Conservation (phyloP, 2,797 vertebrate species). For the Apogon hyalosoma region DNA sequence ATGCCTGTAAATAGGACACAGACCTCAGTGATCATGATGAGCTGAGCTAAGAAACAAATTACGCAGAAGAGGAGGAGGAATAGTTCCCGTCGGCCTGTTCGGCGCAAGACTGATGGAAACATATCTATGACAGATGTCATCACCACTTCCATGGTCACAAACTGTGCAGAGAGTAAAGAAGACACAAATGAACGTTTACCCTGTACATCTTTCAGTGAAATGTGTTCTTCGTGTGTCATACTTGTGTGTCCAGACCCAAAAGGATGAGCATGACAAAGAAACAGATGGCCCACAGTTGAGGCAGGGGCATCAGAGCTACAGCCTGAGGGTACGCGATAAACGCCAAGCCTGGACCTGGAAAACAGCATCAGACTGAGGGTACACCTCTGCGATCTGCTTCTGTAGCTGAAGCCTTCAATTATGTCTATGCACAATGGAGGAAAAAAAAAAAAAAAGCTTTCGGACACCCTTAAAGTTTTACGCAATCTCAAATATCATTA, state of each 20-base stretch:
- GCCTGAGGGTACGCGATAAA: constrained; percentile 93
- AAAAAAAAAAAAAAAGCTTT: too few relatives aligned
- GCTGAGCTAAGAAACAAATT: constrained; percentile 74
- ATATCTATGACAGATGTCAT: constrained; percentile 81
- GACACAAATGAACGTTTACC: background rate
- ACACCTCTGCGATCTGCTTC: background rate
- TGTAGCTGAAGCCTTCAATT: background rate
- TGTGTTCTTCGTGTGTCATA: constrained; percentile 49
- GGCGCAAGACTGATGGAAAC: constrained; percentile 76
- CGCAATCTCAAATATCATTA: too few relatives aligned
- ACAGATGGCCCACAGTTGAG: constrained; percentile 91
- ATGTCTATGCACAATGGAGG: background rate
- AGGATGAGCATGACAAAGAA: constrained; percentile 94
- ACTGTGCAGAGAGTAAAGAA: constrained; percentile 58
- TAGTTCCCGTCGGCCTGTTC: constrained; percentile 67
- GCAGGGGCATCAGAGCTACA: constrained; percentile 91
- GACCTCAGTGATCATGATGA: constrained; percentile 83
- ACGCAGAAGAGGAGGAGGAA: constrained; percentile 80
- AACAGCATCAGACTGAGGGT: background rate
- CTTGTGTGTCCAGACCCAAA: constrained; percentile 92
- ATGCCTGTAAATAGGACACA: background rate
- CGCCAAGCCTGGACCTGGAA: constrained; percentile 92
- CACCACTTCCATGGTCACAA: constrained; percentile 80
- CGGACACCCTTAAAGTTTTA: too few relatives aligned
- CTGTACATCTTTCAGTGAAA: background rate